Evolutionary conservation across 1,140 invertebrate genomes (phyloP).

Genomic region (Amphibalanus amphitrite): DNA sequence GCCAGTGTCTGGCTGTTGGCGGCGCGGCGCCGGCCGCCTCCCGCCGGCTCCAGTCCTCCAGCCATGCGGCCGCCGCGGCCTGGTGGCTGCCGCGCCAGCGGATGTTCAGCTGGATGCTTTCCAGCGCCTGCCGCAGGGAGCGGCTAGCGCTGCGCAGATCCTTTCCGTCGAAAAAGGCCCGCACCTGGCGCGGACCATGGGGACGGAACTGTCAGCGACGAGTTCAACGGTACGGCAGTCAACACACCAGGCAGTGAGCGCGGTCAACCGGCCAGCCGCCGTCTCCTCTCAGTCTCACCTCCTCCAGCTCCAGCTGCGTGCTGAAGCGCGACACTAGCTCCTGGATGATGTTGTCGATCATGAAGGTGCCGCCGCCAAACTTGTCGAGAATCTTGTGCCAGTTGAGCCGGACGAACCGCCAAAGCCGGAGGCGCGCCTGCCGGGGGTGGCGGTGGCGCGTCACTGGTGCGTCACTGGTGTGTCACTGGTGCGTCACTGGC

Average conservation of each 20-base stretch:
- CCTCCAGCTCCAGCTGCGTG: constrained; percentile 48
- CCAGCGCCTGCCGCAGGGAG: constrained; percentile 50
- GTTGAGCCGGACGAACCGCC: constrained; percentile 54
- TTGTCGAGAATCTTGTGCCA: constrained; percentile 45
- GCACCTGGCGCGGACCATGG: constrained; percentile 35
- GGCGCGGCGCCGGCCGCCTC: no score
- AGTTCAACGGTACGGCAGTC: no score
- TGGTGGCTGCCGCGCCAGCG: constrained; percentile 50
- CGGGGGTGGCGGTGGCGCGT: no score
- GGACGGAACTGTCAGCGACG: no score
- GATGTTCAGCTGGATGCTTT: constrained; percentile 59
- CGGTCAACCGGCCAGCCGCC: no score
- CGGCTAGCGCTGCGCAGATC: constrained; percentile 46
- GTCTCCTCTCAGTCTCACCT: constrained; percentile 31
- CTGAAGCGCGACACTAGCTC: constrained; percentile 48
- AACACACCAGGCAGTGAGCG: no score
- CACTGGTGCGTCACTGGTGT: no score
- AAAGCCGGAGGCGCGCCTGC: constrained; percentile 44
- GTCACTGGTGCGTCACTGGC: no score
- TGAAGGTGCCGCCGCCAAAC: constrained; percentile 46
- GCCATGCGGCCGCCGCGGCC: constrained; percentile 38
- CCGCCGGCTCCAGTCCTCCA: constrained; percentile 23
- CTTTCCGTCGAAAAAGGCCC: constrained; percentile 44
- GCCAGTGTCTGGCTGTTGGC: no score
- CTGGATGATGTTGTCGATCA: constrained; percentile 47